These are phyloP conservation scores for Brachyrhaphis roseni DNA, from an alignment of 2,797 vertebrate species.

Conservation along the genomic window DNA sequence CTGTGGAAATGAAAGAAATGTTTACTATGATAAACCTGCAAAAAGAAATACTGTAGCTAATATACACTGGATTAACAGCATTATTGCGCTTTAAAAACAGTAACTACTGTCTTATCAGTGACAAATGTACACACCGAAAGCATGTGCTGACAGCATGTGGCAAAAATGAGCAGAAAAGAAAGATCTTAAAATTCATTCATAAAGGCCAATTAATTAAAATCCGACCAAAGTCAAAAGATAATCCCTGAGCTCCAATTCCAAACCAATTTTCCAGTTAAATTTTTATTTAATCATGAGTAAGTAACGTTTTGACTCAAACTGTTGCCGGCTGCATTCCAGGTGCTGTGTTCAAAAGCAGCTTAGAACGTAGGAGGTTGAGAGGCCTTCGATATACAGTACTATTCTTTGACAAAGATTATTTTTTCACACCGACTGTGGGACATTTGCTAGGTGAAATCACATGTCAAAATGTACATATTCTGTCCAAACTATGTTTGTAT, in stretches of 20 bases:
- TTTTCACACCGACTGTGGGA: conserved; percentile 14
- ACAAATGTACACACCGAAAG: neutral
- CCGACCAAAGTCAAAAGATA: conserved; percentile 2
- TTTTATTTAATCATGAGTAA: conserved; percentile 15
- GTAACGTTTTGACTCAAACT: conserved; percentile 7
- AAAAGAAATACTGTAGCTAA: neutral
- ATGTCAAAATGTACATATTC: neutral
- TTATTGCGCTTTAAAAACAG: neutral
- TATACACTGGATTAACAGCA: neutral
- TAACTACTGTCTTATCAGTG: neutral
- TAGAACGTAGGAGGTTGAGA: neutral
- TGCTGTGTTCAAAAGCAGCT: conserved; percentile 7
- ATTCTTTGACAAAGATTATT: conserved; percentile 1
- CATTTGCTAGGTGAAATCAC: neutral
- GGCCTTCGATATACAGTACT: conserved; percentile 5
- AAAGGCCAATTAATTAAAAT: conserved; percentile 17
- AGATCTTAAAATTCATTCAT: conserved; percentile 1
- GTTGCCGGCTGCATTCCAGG: neutral
- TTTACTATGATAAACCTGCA: neutral
- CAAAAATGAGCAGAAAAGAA: neutral
- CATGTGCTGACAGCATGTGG: neutral
- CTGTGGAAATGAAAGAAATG: conserved; percentile 75
- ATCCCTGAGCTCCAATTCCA: conserved; percentile 20
- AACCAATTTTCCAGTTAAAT: conserved; percentile 13
- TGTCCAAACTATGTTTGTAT: neutral